These are phyloP conservation scores for Sanderia malayensis DNA, from an alignment of 30 jellyfish, hydroid and myxozoan species.

Conservation along the genomic window DNA sequence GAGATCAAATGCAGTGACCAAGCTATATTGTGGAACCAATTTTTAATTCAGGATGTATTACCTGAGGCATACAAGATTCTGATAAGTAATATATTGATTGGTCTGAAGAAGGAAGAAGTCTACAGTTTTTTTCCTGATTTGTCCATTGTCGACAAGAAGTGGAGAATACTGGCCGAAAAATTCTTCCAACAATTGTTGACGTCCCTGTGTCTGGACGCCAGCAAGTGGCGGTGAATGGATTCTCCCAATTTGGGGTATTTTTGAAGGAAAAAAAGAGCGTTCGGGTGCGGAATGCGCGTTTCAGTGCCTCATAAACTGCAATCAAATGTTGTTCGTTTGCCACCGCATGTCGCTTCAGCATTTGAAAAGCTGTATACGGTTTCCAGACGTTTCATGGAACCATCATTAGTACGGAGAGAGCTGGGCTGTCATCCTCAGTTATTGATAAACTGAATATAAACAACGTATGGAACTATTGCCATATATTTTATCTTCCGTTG, in stretches of 20 bases:
- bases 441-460: background rate
- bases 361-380: background rate
- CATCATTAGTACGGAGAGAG: background rate
- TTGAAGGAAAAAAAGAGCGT: background rate
- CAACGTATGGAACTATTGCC: conserved; percentile 17
- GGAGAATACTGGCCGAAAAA: conserved; percentile 27
- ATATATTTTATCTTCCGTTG: conserved; percentile 15
- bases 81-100: background rate
- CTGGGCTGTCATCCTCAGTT: background rate
- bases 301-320: background rate
- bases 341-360: conserved; percentile 17
- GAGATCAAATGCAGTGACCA: conserved; percentile 25
- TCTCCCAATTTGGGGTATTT: background rate
- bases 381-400: background rate
- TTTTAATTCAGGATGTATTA: conserved; percentile 19
- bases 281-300: conserved; percentile 6
- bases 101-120: background rate
- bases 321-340: background rate
- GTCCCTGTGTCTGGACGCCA: conserved; percentile 28
- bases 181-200: background rate
- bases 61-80: conserved; percentile 37
- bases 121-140: conserved; percentile 35
- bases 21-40: conserved; percentile 35
- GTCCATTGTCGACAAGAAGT: conserved; percentile 19
- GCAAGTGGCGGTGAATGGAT: conserved; percentile 33